A percentile compares a stretch with the other conserved stretches of the same genome.
phyloP scores from a whole-genome alignment of 2,797 vertebrate genomes.

The Hyperoplus immaculatus region DNA sequence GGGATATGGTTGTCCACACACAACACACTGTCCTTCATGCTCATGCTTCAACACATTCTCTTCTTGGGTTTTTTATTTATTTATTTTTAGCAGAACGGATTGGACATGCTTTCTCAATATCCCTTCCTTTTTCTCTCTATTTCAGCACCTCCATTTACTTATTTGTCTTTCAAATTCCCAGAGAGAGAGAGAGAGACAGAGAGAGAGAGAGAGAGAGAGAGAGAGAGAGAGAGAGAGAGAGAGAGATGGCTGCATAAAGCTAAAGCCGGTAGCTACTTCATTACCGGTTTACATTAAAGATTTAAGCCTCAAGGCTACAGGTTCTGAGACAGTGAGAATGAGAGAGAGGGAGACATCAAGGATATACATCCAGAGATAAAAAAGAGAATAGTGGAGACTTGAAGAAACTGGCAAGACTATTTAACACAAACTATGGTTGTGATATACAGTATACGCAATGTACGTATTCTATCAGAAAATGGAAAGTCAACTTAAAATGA shows the following conservation, averaged over 20 bases:
- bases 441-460: not conserved
- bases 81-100: constrained; percentile 35
- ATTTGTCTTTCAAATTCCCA: constrained; percentile 67
- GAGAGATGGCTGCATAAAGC: constrained; percentile 56
- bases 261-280: constrained; percentile 71
- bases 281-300: constrained; percentile 84
- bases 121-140: constrained; percentile 34
- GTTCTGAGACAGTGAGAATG: constrained; percentile 42
- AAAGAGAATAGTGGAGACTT: not conserved
- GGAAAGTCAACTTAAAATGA: not conserved
- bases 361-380: constrained; percentile 16
- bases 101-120: constrained; percentile 29
- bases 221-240: constrained; percentile 52
- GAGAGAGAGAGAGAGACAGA: constrained; percentile 56
- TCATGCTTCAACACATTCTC: constrained; percentile 23
- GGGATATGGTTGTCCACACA: constrained; percentile 30
- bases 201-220: constrained; percentile 55
- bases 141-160: constrained; percentile 52
- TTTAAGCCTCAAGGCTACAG: constrained; percentile 75
- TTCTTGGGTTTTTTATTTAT: not conserved
- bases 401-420: constrained; percentile 4
- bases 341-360: not conserved
- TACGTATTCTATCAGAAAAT: not conserved
- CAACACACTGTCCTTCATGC: constrained; percentile 19
- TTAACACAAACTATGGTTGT: constrained; percentile 20